Evolutionary conservation across 2,797 vertebrate species (phyloP).

Genomic region (Lepus townsendii): DNA sequence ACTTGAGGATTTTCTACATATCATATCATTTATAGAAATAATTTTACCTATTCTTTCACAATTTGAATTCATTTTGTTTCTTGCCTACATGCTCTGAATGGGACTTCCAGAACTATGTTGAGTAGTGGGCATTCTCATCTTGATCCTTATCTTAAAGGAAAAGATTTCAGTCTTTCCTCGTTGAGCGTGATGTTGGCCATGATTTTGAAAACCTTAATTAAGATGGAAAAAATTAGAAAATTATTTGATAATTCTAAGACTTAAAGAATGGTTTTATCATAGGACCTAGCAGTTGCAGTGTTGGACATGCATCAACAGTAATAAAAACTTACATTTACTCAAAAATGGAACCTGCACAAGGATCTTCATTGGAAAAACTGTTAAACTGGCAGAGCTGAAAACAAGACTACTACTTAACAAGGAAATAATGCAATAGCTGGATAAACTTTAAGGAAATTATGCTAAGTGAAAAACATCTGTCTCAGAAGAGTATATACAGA

Average conservation of each 20-base stretch:
- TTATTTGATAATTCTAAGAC: neutral
- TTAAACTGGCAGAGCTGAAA: neutral
- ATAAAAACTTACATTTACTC: neutral
- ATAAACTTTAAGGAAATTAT: neutral
- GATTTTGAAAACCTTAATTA: neutral
- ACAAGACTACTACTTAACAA: neutral
- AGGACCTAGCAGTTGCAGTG: neutral
- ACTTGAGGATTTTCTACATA: neutral
- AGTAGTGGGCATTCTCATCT: neutral
- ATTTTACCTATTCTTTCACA: neutral
- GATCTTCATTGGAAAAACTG: neutral
- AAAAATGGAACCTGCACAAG: neutral
- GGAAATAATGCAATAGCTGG: neutral
- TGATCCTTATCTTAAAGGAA: neutral
- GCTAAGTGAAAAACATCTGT: neutral
- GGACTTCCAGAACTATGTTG: neutral
- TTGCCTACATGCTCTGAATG: neutral
- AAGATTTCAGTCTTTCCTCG: neutral
- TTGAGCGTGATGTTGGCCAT: neutral
- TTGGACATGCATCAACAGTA: neutral
- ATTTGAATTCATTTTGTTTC: neutral
- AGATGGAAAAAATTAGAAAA: neutral
- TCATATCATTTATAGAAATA: no score
- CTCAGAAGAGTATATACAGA: neutral
- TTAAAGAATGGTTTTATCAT: neutral